A percentile compares a stretch with the other conserved stretches of the same genome.
phyloP scores from a whole-genome alignment of 2,888 invertebrate genomes.

The Slavum lentiscoides region DNA sequence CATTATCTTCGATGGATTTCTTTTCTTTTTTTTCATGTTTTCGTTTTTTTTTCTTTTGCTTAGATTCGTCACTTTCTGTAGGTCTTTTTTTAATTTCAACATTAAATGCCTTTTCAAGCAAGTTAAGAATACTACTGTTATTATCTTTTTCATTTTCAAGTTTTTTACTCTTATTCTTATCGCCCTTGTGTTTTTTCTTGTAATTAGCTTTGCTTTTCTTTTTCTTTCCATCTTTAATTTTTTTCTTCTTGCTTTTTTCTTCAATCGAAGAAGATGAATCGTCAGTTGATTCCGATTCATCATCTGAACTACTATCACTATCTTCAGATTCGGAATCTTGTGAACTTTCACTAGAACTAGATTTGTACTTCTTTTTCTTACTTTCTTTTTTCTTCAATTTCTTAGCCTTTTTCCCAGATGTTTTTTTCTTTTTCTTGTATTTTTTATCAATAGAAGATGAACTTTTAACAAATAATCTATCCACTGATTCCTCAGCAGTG shows the following conservation, averaged over 20 bases:
- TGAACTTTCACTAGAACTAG: slow-evolving; percentile 46
- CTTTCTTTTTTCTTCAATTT: slow-evolving; percentile 32
- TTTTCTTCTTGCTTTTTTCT: slow-evolving; percentile 19
- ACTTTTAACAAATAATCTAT: slow-evolving; percentile 4
- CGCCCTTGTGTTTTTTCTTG: slow-evolving; percentile 19
- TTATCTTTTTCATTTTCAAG: slow-evolving; percentile 1
- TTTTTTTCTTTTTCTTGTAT: slow-evolving; percentile 11
- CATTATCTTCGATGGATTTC: slow-evolving; percentile 23
- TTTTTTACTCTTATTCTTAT: not conserved
- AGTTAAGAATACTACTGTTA: slow-evolving; percentile 36
- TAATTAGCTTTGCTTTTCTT: slow-evolving; percentile 13
- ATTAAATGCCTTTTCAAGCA: slow-evolving; percentile 43
- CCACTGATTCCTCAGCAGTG: not conserved
- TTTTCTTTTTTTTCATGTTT: slow-evolving; percentile 34
- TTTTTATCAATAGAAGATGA: not conserved
- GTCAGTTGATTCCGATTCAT: slow-evolving; percentile 20
- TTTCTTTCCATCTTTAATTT: slow-evolving; percentile 34
- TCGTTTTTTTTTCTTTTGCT: slow-evolving; percentile 28
- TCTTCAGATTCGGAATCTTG: slow-evolving; percentile 36
- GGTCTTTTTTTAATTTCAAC: slow-evolving; percentile 32
- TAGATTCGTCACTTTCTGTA: slow-evolving; percentile 12
- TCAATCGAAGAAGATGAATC: slow-evolving; percentile 30
- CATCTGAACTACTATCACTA: slow-evolving; percentile 39
- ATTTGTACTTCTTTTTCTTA: slow-evolving; percentile 35
- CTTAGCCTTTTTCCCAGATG: slow-evolving; percentile 35